Conservation (phyloP, 2,113 vertebrate genomes). For the Ochotona princeps region DNA sequence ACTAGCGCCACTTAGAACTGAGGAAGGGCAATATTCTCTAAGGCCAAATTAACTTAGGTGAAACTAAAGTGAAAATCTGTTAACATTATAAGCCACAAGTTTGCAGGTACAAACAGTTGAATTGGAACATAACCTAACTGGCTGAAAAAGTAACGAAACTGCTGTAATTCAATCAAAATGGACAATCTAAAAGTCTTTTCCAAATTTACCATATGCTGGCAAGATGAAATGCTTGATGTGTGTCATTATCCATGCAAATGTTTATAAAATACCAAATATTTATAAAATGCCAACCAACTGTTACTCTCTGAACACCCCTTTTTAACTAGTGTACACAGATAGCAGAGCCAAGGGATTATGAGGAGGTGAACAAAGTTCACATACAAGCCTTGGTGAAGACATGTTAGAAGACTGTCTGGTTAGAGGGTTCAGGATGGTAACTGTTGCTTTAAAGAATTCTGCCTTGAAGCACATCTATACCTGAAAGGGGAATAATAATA, state of each 20-base stretch:
- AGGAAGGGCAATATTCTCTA: conserved; percentile 8
- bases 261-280: background rate
- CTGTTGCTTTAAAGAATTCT: background rate
- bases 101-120: conserved; percentile 67
- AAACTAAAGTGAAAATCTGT: conserved; percentile 76
- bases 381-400: background rate
- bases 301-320: background rate
- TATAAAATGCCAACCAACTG: background rate
- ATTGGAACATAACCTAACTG: conserved; percentile 66
- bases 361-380: background rate
- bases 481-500: background rate
- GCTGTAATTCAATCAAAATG: conserved; percentile 59
- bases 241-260: background rate
- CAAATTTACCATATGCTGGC: conserved; percentile 11
- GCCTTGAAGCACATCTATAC: background rate
- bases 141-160: conserved; percentile 55
- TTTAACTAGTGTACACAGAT: background rate
- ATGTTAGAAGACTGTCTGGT: background rate
- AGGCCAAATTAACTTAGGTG: conserved; percentile 67
- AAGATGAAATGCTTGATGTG: conserved; percentile 14
- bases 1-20: conserved; percentile 52
- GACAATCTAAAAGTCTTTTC: conserved; percentile 63
- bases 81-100: conserved; percentile 72
- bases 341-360: background rate
- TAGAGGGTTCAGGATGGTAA: background rate